A percentile compares a stretch with the other conserved stretches of the same genome.
Evolutionary conservation across 2,113 vertebrate species (phyloP).

Genomic region (Vidua macroura): DNA sequence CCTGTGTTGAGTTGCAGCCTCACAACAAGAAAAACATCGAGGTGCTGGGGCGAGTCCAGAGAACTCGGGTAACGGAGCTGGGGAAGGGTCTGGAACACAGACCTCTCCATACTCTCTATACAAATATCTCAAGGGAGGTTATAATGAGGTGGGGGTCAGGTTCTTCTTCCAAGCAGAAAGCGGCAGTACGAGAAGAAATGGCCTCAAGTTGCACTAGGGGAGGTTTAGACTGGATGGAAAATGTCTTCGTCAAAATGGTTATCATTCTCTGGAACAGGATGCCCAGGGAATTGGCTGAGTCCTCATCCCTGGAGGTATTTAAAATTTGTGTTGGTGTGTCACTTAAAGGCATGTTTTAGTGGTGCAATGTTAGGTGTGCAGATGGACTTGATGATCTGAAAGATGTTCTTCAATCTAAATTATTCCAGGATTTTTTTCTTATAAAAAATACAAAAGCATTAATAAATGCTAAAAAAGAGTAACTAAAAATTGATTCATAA

Average conservation of each 20-base stretch:
- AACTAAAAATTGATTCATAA: not conserved
- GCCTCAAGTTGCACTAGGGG: not conserved
- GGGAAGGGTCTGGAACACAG: not conserved
- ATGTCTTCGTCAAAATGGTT: not conserved
- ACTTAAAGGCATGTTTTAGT: not conserved
- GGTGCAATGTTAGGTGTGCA: not conserved
- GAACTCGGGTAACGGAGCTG: fast-evolving
- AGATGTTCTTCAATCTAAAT: not conserved
- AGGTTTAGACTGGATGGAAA: not conserved
- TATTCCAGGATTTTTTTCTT: not conserved
- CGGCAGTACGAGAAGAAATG: fast-evolving
- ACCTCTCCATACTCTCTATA: not conserved
- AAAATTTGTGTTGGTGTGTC: not conserved
- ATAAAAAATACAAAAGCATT: not conserved
- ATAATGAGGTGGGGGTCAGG: fast-evolving
- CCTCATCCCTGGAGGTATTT: not conserved
- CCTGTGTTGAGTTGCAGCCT: not conserved
- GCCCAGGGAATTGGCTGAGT: not conserved
- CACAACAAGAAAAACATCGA: not conserved
- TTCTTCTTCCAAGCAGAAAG: not conserved
- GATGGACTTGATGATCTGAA: not conserved
- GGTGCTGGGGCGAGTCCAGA: too few species aligned
- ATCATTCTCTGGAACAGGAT: not conserved
- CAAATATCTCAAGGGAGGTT: not conserved
- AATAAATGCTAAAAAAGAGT: not conserved